A percentile compares a stretch with the other conserved stretches of the same genome.
These are phyloP conservation scores for Enteromius unitaeniatus DNA, from an alignment of 2,797 vertebrate species.

Conservation along the genomic window DNA sequence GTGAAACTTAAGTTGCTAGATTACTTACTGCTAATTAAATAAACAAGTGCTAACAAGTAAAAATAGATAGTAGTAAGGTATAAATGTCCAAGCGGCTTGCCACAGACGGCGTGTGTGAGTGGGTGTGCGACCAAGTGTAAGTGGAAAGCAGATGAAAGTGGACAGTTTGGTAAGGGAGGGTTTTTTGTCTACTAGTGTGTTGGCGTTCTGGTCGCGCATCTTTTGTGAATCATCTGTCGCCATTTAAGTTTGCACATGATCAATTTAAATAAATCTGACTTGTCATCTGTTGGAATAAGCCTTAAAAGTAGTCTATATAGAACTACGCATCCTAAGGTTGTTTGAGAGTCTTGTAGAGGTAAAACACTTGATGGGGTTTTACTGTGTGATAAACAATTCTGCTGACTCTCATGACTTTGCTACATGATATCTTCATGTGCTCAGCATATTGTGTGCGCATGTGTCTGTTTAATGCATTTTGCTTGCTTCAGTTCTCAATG, in stretches of 20 bases:
- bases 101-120: background rate
- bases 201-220: conserved; percentile 54
- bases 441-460: conserved; percentile 62
- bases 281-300: conserved; percentile 4
- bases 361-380: conserved; percentile 19
- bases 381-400: conserved; percentile 17
- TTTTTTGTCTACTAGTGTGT: conserved; percentile 56
- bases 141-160: conserved; percentile 37
- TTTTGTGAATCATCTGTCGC: conserved; percentile 2
- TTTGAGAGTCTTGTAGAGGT: conserved; percentile 15
- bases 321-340: background rate
- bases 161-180: conserved; percentile 45
- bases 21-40: background rate
- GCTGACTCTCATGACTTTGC: conserved; percentile 45
- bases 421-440: conserved; percentile 44
- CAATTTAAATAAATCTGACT: background rate
- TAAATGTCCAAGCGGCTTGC: background rate
- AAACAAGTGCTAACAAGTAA: background rate
- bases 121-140: conserved; percentile 20
- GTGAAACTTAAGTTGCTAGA: background rate
- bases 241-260: conserved; percentile 13
- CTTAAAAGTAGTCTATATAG: background rate
- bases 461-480: conserved; percentile 46
- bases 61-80: background rate
- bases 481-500: conserved; percentile 26